Base-by-base conservation (phyloP, 2,113 vertebrate genomes). In the Euleptes europaea region DNA sequence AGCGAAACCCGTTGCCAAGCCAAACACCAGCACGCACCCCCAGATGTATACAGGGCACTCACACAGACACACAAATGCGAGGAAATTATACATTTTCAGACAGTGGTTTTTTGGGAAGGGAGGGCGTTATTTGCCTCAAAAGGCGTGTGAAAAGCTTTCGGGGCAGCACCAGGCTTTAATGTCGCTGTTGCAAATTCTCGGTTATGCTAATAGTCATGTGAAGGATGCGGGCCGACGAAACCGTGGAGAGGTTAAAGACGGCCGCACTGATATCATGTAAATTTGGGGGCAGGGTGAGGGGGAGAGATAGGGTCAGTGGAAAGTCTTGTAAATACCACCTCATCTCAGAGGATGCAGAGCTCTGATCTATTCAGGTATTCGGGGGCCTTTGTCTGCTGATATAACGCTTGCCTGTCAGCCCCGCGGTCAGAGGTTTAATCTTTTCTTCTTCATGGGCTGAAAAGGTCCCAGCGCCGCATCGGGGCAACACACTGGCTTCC, bases 281-380 rank as follows among this genome's bases (percentile, higher is more conserved):
- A 94, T 93, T 77, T 26, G 54, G 8, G 66, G 75, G 44, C 21
- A 44, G 54, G 11, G 26, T 21, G 74, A 63, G 77, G 76, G 23
- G 21, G 23, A 38, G 35, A 93, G 93, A 26, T 10, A 89, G 93
- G 95, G 95, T 95, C 95, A 93, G 90, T 83, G 77, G 72, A 80
- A 11, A 90, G 91, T 90, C 94, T 94, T 94, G 94, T 94, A 95
- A 95, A 95, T 94, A 95, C 90, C 92, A 91, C 93, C 94, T 88
- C 92, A 92, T 93, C 94, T 90, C 80, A 31, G 90, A 88, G 92
- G 90, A 95, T 94, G 93, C 86, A 93, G 89, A 94, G 95, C 92
- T 91, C 92, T 96, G 96, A 96, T 95, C 97, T 97, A 96, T 96
- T 97, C 96, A 97, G 97, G 97, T 97, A 96, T 96, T 96, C 78